Percentiles rank a stretch among this genome's conserved stretches.
phyloP scores from a whole-genome alignment of 1,140 invertebrate species.

The Brachionus rubens region DNA sequence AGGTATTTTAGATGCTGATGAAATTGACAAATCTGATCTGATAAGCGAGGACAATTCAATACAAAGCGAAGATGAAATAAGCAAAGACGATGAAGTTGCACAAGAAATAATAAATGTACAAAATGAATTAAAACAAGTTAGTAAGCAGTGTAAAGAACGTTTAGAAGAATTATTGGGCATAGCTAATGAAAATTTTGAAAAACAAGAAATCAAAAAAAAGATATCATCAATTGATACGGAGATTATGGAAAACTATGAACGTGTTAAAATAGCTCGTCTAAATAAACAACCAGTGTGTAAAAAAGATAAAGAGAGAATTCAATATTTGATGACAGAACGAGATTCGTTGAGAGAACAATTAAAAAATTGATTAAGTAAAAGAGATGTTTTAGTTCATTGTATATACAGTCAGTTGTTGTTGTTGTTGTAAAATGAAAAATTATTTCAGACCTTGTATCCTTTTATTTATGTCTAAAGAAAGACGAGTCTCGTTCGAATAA shows the following conservation, averaged over 20 bases:
- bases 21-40: not conserved
- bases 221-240: conserved; percentile 1
- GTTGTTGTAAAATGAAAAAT: not conserved
- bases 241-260: conserved; percentile 13
- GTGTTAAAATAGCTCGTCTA: not conserved
- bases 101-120: conserved; percentile 19
- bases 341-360: conserved; percentile 12
- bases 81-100: conserved; percentile 28
- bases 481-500: no score
- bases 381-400: not conserved
- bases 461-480: no score
- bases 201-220: conserved; percentile 34
- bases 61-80: not conserved
- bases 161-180: not conserved
- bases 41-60: conserved; percentile 4
- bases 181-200: not conserved
- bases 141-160: conserved; percentile 25
- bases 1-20: conserved; percentile 27
- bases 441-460: no score
- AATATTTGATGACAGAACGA: conserved; percentile 20
- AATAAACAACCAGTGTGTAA: not conserved
- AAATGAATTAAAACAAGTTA: conserved; percentile 19
- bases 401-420: not conserved
- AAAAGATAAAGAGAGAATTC: conserved; percentile 23
- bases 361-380: not conserved